These are phyloP conservation scores for Hippopotamus amphibius DNA, from an alignment of 2,113 vertebrate genomes.

Conservation along the genomic window DNA sequence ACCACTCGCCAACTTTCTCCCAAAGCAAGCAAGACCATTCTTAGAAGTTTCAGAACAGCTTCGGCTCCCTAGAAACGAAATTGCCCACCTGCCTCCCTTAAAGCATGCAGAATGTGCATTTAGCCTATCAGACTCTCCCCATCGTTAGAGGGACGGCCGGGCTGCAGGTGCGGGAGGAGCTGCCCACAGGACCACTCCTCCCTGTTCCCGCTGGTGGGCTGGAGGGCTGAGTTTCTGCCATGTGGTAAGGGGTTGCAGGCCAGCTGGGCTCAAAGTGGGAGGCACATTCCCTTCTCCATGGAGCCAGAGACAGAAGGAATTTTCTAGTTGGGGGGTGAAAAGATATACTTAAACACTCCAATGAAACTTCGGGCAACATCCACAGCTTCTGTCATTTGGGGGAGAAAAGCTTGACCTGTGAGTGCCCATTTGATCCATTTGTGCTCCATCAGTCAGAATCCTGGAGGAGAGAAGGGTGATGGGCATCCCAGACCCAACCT, in stretches of 20 bases:
- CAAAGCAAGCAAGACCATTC: not conserved
- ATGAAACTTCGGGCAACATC: not conserved
- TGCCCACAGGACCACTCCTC: not conserved
- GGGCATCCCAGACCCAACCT: not conserved
- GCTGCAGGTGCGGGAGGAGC: no score
- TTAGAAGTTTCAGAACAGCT: not conserved
- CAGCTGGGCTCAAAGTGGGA: rapidly evolving
- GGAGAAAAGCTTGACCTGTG: not conserved
- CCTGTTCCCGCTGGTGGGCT: not conserved
- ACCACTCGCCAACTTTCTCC: not conserved
- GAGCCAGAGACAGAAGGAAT: not conserved
- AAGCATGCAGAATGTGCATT: not conserved
- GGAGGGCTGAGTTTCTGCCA: not conserved
- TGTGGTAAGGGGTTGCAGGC: rapidly evolving
- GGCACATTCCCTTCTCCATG: not conserved
- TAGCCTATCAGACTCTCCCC: not conserved
- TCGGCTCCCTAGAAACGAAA: not conserved
- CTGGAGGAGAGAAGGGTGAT: not conserved
- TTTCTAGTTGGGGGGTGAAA: not conserved
- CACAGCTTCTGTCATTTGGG: not conserved
- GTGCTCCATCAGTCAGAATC: not conserved
- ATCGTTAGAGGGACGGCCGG: not conserved
- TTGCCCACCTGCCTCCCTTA: not conserved
- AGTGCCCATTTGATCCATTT: not conserved
- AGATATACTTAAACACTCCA: not conserved